These are phyloP conservation scores for Tympanoctomys barrerae DNA, from an alignment of 2,797 vertebrate species.

Conservation along the genomic window DNA sequence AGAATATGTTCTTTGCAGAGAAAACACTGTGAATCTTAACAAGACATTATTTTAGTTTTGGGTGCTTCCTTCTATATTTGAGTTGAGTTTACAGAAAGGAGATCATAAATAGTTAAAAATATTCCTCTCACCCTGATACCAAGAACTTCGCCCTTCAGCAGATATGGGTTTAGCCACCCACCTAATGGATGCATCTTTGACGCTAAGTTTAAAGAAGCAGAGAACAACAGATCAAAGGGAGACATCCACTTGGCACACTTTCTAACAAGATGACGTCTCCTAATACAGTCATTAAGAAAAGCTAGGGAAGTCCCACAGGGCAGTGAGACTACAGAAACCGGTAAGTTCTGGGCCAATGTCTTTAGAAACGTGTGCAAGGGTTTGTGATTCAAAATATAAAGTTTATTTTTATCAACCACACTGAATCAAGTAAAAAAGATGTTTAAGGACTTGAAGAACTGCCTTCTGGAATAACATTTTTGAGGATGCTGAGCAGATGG, in stretches of 20 bases:
- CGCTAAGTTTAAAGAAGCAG: conserved; percentile 58
- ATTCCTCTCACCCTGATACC: conserved; percentile 78
- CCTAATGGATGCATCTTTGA: conserved; percentile 77
- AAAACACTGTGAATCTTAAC: conserved; percentile 74
- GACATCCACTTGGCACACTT: conserved; percentile 77
- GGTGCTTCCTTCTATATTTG: conserved; percentile 70
- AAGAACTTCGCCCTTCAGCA: conserved; percentile 80
- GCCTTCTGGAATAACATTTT: conserved; percentile 85
- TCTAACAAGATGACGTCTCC: conserved; percentile 82
- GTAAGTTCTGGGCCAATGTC: conserved; percentile 85
- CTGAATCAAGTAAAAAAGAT: conserved; percentile 88
- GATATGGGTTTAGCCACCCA: conserved; percentile 78
- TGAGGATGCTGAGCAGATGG: conserved; percentile 85
- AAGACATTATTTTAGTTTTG: conserved; percentile 75
- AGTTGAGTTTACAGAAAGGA: conserved; percentile 81
- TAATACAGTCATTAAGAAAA: conserved; percentile 78
- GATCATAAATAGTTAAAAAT: conserved; percentile 87
- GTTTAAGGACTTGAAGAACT: conserved; percentile 84
- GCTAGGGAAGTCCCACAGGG: conserved; percentile 60
- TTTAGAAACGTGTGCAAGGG: conserved; percentile 84
- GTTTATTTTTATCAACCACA: conserved; percentile 88
- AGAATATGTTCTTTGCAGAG: conserved; percentile 77
- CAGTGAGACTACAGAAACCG: conserved; percentile 83
- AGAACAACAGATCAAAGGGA: conserved; percentile 81
- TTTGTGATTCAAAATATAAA: conserved; percentile 88